A percentile compares a stretch with the other conserved stretches of the same genome.
Evolutionary conservation across 2,797 vertebrate species (phyloP).

Genomic region (Orestias chungarensis): DNA sequence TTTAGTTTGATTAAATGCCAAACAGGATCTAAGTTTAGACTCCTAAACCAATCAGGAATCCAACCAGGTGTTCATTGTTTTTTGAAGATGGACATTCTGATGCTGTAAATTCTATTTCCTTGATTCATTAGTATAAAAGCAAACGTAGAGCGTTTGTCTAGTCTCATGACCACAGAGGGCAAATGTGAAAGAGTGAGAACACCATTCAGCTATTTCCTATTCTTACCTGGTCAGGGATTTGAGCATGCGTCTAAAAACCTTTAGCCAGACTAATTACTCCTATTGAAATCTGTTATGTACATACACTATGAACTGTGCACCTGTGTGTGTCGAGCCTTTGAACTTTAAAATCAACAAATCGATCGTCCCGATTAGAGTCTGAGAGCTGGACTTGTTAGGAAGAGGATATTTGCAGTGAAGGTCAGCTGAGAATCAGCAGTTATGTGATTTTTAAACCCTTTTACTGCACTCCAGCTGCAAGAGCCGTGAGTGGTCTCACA

Average conservation of each 20-base stretch:
- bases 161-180: background rate
- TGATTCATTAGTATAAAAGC: background rate
- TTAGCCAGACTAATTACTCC: background rate
- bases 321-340: background rate
- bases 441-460: background rate
- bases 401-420: background rate
- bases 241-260: background rate
- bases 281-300: too few species aligned
- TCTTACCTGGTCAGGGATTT: background rate
- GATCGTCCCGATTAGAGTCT: background rate
- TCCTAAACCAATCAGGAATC: background rate
- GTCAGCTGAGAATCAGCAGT: background rate
- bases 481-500: background rate
- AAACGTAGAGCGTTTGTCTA: background rate
- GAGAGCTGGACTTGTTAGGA: background rate
- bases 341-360: background rate
- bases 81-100: background rate
- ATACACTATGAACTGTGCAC: background rate
- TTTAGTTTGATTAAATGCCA: background rate
- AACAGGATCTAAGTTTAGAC: background rate
- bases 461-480: background rate
- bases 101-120: background rate
- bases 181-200: background rate
- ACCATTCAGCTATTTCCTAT: background rate
- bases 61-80: background rate